Conservation (phyloP, 1,140 invertebrate species). For the Mya arenaria region DNA sequence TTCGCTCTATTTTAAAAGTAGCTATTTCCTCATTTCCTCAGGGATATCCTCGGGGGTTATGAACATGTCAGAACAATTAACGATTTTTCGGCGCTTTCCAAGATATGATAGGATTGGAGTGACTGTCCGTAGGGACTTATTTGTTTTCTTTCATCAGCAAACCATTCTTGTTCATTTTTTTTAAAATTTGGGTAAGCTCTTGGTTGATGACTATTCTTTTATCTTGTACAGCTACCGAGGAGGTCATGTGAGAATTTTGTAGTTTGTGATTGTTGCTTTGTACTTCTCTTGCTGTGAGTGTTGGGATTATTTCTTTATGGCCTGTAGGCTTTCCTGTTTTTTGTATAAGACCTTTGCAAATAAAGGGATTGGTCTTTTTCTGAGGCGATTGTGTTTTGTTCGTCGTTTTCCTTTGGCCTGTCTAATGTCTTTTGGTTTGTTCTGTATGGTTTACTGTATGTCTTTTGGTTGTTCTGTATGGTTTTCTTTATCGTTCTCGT, state of each 20-base stretch:
- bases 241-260: no score
- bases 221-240: neutral
- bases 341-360: neutral
- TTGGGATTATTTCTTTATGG: neutral
- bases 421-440: no score
- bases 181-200: neutral
- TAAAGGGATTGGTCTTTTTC: no score
- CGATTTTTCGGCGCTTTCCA: neutral
- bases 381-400: no score
- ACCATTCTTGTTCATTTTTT: no score
- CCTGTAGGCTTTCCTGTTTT: neutral
- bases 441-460: no score
- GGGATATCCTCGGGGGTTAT: neutral
- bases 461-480: no score
- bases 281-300: neutral
- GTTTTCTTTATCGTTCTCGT: no score
- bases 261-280: neutral
- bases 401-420: no score
- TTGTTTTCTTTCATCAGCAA: neutral
- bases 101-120: no score
- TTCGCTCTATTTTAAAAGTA: neutral
- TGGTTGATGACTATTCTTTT: neutral
- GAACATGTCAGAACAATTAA: neutral
- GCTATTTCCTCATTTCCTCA: neutral
- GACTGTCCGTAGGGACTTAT: no score